A percentile compares a stretch with the other conserved stretches of the same genome.
Conservation (phyloP, 2,113 vertebrate species). For the Echinops telfairi region DNA sequence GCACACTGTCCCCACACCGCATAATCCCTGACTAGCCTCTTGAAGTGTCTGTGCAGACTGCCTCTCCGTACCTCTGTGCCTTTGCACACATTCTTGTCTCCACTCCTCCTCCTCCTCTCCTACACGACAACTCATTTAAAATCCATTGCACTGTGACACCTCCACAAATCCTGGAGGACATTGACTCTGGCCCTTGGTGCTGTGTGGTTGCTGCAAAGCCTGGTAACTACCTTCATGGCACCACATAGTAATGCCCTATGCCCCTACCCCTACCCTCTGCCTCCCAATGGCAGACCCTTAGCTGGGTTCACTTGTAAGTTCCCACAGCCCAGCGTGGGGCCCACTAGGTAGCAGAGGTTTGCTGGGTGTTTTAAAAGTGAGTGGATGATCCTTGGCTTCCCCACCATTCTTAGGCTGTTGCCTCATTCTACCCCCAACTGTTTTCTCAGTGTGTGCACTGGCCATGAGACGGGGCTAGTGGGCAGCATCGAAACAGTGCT, state of each 20-base stretch:
- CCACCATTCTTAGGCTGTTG: neutral
- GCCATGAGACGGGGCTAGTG: neutral
- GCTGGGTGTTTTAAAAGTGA: neutral
- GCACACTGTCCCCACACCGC: no score
- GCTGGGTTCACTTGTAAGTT: neutral
- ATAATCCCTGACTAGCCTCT: neutral
- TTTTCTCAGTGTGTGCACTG: neutral
- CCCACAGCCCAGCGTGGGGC: neutral
- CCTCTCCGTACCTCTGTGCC: neutral
- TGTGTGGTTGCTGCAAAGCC: neutral
- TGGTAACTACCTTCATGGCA: neutral
- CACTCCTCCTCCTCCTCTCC: neutral
- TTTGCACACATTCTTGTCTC: neutral
- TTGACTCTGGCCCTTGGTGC: neutral
- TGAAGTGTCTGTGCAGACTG: no score
- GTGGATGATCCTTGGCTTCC: neutral
- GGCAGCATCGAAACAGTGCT: neutral
- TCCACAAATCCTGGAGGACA: neutral
- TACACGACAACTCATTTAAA: neutral
- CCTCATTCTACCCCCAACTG: neutral
- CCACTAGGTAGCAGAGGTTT: neutral
- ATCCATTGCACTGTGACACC: neutral
- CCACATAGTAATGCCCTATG: neutral
- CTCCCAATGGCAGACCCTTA: neutral
- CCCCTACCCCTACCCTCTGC: neutral